Conservation (phyloP, 92 coral and sea anemone genomes). For the Palythoa grandiflora region DNA sequence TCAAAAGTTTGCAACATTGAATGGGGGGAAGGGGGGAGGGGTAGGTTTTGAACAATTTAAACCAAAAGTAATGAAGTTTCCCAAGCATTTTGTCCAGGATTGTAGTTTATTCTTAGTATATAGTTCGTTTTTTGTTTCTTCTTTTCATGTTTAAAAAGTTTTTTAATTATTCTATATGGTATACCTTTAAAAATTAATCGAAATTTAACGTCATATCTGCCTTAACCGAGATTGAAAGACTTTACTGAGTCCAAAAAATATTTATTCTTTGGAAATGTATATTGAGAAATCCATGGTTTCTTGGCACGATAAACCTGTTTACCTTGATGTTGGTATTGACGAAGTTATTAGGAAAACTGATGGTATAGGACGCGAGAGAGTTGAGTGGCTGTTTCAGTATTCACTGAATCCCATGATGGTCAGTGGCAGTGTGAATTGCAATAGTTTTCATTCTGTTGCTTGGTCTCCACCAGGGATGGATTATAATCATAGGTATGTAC, state of each 20-base stretch:
- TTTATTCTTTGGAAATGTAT: conserved; percentile 35
- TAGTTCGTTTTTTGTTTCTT: no score
- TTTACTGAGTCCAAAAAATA: conserved; percentile 23
- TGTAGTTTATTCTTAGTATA: no score
- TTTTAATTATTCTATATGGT: no score
- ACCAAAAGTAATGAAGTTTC: no score
- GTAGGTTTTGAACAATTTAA: no score
- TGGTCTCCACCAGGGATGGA: conserved; percentile 87
- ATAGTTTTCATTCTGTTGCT: conserved; percentile 51
- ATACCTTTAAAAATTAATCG: not conserved
- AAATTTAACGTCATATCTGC: not conserved
- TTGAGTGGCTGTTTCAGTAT: conserved; percentile 17
- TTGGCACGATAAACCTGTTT: conserved; percentile 11
- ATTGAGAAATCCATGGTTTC: conserved; percentile 45
- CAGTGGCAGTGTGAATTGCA: conserved; percentile 13
- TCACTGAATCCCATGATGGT: not conserved
- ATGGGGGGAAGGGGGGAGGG: no score
- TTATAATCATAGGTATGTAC: conserved; percentile 58
- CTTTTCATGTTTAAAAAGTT: not conserved
- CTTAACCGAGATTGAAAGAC: conserved; percentile 17
- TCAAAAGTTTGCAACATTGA: no score
- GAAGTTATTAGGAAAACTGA: conserved; percentile 5
- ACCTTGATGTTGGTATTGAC: conserved; percentile 54
- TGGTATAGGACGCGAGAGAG: conserved; percentile 21
- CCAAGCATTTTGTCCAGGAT: no score